Evolutionary conservation across 2,113 vertebrate genomes (phyloP).

Genomic region (Gnathonemus longibarbis): DNA sequence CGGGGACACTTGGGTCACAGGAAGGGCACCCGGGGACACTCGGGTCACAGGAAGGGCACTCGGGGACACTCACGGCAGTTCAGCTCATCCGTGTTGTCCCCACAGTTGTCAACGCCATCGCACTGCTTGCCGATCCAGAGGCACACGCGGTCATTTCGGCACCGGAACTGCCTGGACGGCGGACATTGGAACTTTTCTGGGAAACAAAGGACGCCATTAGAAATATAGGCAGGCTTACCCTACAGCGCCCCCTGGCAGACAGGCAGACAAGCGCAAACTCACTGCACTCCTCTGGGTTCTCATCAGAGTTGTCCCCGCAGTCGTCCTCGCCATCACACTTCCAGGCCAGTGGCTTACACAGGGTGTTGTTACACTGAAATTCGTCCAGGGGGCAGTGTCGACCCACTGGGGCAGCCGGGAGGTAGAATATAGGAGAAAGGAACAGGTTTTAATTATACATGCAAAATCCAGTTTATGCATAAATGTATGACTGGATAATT

Average conservation of each 20-base stretch:
- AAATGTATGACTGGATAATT: not conserved
- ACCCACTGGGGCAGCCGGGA: slow-evolving; percentile 43
- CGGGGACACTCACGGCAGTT: slow-evolving; percentile 73
- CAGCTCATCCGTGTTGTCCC: slow-evolving; percentile 81
- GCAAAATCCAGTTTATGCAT: not conserved
- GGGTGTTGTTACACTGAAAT: slow-evolving; percentile 93
- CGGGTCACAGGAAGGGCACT: not conserved
- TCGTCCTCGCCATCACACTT: slow-evolving; percentile 92
- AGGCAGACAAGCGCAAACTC: slow-evolving; percentile 40
- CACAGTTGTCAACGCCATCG: slow-evolving; percentile 82
- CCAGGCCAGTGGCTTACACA: slow-evolving; percentile 92
- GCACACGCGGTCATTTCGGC: slow-evolving; percentile 88
- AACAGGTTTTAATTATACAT: not conserved
- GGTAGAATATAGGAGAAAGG: not conserved
- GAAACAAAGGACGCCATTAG: not conserved
- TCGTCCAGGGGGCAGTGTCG: slow-evolving; percentile 85
- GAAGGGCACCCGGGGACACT: too few species aligned
- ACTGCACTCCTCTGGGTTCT: slow-evolving; percentile 86
- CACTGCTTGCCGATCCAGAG: slow-evolving; percentile 80
- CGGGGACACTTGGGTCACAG: slow-evolving; percentile 49
- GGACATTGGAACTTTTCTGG: slow-evolving; percentile 86
- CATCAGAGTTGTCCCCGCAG: slow-evolving; percentile 92
- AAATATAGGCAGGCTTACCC: not conserved
- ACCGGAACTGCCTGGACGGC: slow-evolving; percentile 86
- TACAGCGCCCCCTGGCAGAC: not conserved